phyloP scores from a whole-genome alignment of 2,113 vertebrate species.

The Copsychus sechellarum region DNA sequence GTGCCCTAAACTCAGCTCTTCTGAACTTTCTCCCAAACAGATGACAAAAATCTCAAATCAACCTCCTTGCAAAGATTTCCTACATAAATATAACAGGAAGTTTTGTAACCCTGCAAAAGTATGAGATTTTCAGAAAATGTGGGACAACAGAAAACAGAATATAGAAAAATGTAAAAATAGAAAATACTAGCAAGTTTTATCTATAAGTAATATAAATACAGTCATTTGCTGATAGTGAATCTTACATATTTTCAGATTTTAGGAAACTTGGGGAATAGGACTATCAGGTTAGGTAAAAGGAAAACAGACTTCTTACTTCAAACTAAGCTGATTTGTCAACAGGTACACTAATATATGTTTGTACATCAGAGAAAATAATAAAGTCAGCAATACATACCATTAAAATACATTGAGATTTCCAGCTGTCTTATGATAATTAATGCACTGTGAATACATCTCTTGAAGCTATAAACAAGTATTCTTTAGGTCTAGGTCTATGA shows the following conservation, averaged over 20 bases:
- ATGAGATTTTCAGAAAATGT: background rate
- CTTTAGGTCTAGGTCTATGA: background rate
- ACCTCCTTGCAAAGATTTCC: background rate
- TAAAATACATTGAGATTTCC: background rate
- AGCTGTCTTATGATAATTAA: background rate
- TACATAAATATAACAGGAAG: background rate
- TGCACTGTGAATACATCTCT: background rate
- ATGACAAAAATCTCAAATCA: background rate
- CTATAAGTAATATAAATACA: background rate
- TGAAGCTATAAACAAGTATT: background rate
- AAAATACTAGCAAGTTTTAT: background rate
- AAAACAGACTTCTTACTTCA: background rate
- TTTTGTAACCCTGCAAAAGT: background rate
- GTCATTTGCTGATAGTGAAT: background rate
- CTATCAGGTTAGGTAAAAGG: background rate
- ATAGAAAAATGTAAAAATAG: background rate
- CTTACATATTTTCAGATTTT: background rate
- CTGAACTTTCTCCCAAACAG: background rate
- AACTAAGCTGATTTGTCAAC: background rate
- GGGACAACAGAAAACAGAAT: background rate
- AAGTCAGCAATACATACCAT: background rate
- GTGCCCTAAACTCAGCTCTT: background rate
- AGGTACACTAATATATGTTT: background rate
- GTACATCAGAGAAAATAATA: background rate
- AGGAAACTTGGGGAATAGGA: background rate